phyloP scores from a whole-genome alignment of 2,888 invertebrate species.

The Xylocampa areola region DNA sequence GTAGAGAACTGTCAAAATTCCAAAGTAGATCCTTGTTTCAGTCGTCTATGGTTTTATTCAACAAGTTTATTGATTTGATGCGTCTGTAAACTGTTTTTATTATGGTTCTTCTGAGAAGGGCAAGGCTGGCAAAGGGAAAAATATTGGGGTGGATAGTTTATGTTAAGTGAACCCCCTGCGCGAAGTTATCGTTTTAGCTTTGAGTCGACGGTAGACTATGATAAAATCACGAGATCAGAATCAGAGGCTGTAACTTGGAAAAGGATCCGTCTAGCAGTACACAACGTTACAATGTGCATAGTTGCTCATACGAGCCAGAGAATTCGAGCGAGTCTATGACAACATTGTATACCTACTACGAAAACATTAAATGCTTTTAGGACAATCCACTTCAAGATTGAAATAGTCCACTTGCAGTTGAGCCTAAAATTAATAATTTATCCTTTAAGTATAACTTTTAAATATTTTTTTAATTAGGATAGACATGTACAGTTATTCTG shows the following conservation, averaged over 20 bases:
- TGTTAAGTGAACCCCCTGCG: conserved; percentile 31
- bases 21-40: conserved; percentile 11
- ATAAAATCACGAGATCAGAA: conserved; percentile 33
- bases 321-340: background rate
- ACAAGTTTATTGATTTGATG: conserved; percentile 33
- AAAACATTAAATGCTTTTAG: too few species aligned
- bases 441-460: conserved; percentile 2
- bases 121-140: conserved; percentile 9
- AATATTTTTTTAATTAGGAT: conserved; percentile 20
- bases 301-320: background rate
- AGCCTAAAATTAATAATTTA: background rate
- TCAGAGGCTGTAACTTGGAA: conserved; percentile 5
- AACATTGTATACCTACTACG: conserved; percentile 3
- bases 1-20: conserved; percentile 15
- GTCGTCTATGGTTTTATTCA: conserved; percentile 19
- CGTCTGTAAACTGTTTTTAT: conserved; percentile 45
- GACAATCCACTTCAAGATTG: background rate
- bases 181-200: conserved; percentile 27
- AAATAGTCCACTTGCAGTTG: background rate
- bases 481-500: conserved; percentile 12
- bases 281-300: background rate
- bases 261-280: conserved; percentile 5
- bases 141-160: conserved; percentile 41
- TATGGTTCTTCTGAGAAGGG: conserved; percentile 43
- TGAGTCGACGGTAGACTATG: conserved; percentile 8